Evolutionary conservation across 2,797 vertebrate genomes (phyloP), one percentile per base, ranked within the genome.

Genomic region (Acrossocheilus fasciatus): DNA sequence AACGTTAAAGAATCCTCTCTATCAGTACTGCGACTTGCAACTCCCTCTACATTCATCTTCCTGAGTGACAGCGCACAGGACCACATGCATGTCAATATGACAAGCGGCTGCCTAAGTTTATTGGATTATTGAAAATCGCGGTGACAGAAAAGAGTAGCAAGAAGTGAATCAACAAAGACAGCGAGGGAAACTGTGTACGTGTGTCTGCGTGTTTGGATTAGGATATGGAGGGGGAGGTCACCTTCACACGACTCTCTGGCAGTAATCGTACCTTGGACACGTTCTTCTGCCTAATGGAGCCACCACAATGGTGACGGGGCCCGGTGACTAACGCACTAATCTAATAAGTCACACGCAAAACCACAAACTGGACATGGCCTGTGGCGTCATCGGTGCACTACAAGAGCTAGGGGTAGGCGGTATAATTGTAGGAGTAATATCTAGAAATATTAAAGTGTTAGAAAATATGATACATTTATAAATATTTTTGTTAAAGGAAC

Each of bases 221-320:
- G 64, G 20, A 26, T 73, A 66, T 52, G 75, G 62, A 57, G 54
- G 45, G 30, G 11, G 11, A 78, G 78, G 88, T 88, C 88, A 89
- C 89, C 73, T 89, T 90, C 84, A 87, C 64, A 81, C n/a, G n/a
- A 88, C 43, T 66, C 69, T 23, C 39, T 79, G 81, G 68, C 66
- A 50, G 30, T 81, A 54, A 68, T 84, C 5, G 7, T 54, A 54
- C 59, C 34, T 74, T 82, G 69, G 20, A 59, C 70, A 88, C 50
- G n/a, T 77, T 43, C n/a, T 52, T 82, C 59, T 47, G 64, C 43
- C 75, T 85, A 81, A 89, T 80, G 39, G 45, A 81, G 54, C 57
- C 59, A 87, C 43, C 30, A 43, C 52, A 72, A 73, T 82, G 18
- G 30, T n/a, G 54, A 62, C 50, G 8, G 80, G 8, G 36, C 18